These are phyloP conservation scores for Cryptomyrus ogoouensis DNA, from an alignment of 2,113 vertebrate genomes.

Conservation along the genomic window DNA sequence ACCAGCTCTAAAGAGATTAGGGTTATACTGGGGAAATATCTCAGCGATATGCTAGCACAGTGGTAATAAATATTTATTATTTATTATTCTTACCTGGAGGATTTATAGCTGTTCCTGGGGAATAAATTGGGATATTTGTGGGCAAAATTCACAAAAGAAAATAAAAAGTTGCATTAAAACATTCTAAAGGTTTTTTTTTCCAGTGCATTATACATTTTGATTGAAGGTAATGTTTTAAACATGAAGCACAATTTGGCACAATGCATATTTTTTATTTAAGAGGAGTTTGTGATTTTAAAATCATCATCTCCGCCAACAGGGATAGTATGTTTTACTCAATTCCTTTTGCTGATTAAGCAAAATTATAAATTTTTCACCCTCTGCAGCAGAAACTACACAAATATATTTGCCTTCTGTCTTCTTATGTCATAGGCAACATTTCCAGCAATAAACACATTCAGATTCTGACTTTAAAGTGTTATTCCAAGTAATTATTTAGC, in stretches of 20 bases:
- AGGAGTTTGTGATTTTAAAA: background rate
- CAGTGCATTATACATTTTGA: background rate
- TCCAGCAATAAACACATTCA: slow-evolving; percentile 52
- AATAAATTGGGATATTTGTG: background rate
- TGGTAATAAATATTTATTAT: background rate
- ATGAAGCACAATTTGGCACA: background rate
- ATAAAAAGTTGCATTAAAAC: background rate
- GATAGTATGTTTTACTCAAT: background rate
- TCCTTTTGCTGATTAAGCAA: background rate
- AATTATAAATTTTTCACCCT: background rate
- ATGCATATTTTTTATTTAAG: background rate
- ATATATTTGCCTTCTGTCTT: background rate
- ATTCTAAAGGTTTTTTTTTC: background rate
- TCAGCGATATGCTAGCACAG: background rate
- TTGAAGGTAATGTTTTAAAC: background rate
- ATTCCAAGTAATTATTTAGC: slow-evolving; percentile 40
- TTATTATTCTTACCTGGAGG: background rate
- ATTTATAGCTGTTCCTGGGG: background rate
- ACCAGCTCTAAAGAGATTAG: background rate
- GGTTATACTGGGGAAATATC: background rate
- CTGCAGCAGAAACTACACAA: background rate
- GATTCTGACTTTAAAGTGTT: slow-evolving; percentile 50
- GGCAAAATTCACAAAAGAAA: background rate
- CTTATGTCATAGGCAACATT: background rate
- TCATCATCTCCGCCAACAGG: background rate